Conservation (phyloP, 1,140 invertebrate species). For the Cotesia chilonis region DNA sequence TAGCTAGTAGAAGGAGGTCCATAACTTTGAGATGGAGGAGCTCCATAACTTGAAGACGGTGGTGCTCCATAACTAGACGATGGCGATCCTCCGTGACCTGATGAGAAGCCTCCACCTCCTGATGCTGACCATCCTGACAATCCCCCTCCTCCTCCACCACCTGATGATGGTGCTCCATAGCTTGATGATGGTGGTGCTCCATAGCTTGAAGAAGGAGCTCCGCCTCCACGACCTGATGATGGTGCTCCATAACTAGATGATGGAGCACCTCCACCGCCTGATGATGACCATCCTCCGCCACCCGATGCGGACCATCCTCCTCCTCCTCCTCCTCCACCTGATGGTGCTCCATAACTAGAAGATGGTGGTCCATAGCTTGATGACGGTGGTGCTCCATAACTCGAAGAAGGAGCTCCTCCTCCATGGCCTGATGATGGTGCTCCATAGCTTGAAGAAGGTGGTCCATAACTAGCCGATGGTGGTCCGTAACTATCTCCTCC, state of each 20-base stretch:
- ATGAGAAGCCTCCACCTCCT: constrained; percentile 10
- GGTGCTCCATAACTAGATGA: constrained; percentile 18
- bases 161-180: constrained; percentile 7
- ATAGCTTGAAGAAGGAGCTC: constrained; percentile 19
- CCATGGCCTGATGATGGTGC: neutral
- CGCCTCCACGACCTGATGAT: neutral
- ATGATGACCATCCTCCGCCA: neutral
- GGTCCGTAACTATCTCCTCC: constrained; percentile 17
- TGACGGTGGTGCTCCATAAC: constrained; percentile 13
- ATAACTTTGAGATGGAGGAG: neutral
- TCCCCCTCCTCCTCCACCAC: constrained; percentile 14
- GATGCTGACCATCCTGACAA: neutral
- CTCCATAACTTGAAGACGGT: constrained; percentile 18
- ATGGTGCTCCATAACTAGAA: neutral
- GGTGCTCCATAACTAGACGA: neutral
- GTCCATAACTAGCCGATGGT: constrained; percentile 20
- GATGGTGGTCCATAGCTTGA: constrained; percentile 6
- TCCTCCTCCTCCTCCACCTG: constrained; percentile 4
- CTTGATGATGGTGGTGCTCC: constrained; percentile 1
- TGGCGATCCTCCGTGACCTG: constrained; percentile 10
- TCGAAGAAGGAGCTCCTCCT: constrained; percentile 3
- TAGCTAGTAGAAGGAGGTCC: constrained; percentile 1
- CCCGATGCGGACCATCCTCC: neutral
- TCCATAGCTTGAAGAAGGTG: constrained; percentile 16
- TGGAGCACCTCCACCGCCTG: constrained; percentile 5